Evolutionary conservation across 1,140 invertebrate species (phyloP), one percentile per base, ranked within the genome.

Genomic region (Lordiphosa collinella): DNA sequence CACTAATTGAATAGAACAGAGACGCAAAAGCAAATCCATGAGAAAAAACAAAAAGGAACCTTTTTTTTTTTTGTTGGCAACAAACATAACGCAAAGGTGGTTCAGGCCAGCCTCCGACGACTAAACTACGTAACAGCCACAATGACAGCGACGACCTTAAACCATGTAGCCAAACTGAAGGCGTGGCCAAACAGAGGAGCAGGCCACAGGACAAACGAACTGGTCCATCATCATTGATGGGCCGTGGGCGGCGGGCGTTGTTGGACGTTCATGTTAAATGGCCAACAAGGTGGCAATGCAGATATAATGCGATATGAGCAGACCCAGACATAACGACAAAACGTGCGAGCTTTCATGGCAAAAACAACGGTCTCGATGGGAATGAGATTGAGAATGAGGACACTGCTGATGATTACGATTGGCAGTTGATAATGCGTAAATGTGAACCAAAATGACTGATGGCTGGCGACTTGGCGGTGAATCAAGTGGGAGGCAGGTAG

Each of bases 281-380:
- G 70, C 76, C 76, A 75, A 71, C 75, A 80, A 82, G 75, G 76
- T 80, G 75, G 82, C 75, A 80, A 80, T 79, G 75, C 75, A 82
- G 70, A 80, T 79, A 80, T 80, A 79, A 79, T 80, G 70, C 75
- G 52, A 69, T 73, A 80, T 75, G 66, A 66, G 60, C 65, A 67
- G 57, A 25, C 38, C 25, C 50, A 61, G 55, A 52, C 53, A 79
- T 64, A 80, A 59, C 57, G 58, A 51, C 47, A 79, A 79, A 44
- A 73, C 59, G 70, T 65, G 74, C 31, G 10, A 14, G 36, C 29
- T 13, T 13, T 13, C 54, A 32, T 34, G 22, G 40, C 22, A 25
- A 44, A 31, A 44, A 44, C 40, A 44, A 44, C 6, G 25, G 11
- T 1, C n/a, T 25, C 29, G 51, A 46, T 37, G 51, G 8, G 9